A percentile compares a stretch with the other conserved stretches of the same genome.
Evolutionary conservation across 2,113 vertebrate genomes (phyloP).

Genomic region (Steatornis caripensis): DNA sequence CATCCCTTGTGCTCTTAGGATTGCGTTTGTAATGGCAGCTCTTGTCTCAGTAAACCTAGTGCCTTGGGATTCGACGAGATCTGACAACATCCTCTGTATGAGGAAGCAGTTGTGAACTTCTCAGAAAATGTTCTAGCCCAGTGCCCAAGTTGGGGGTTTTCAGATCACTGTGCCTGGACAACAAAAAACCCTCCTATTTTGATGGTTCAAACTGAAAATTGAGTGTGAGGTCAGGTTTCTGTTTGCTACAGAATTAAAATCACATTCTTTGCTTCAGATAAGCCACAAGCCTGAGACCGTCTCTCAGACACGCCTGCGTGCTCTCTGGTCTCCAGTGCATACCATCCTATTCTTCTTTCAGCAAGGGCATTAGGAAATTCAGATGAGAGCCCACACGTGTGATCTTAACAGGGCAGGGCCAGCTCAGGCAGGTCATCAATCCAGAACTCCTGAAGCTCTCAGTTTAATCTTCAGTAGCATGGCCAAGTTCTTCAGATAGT

Average conservation of each 20-base stretch:
- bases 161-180: background rate
- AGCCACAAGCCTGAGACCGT: background rate
- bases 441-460: background rate
- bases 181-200: background rate
- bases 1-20: background rate
- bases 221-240: background rate
- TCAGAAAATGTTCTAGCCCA: background rate
- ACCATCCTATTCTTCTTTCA: background rate
- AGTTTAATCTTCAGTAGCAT: background rate
- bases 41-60: background rate
- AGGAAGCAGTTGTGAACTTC: background rate
- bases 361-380: background rate
- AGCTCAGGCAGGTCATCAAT: background rate
- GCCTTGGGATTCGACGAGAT: background rate
- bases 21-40: background rate
- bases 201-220: background rate
- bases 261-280: background rate
- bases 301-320: background rate
- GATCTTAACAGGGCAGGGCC: background rate
- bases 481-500: background rate
- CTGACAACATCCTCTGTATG: background rate
- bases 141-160: background rate
- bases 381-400: background rate
- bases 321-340: background rate
- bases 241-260: background rate